Conservation (phyloP, 2,113 vertebrate genomes). For the Nyctereutes procyonoides region DNA sequence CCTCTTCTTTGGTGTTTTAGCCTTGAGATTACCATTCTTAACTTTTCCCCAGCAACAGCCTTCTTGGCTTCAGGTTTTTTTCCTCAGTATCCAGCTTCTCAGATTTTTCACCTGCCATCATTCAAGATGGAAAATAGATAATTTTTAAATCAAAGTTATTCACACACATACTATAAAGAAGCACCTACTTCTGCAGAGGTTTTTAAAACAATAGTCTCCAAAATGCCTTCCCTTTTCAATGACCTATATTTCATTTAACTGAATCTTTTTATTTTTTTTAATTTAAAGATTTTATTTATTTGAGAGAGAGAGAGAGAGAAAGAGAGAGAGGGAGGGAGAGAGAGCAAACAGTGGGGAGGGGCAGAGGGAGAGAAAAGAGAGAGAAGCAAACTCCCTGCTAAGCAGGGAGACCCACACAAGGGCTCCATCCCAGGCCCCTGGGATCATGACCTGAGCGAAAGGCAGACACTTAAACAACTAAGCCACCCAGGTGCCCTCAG, state of each 20-base stretch:
- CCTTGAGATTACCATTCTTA: not conserved
- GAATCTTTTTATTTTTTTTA: too few relatives aligned
- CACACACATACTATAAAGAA: not conserved
- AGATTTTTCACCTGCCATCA: not conserved
- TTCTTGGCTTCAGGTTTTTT: not conserved
- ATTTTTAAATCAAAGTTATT: slow-evolving; percentile 16
- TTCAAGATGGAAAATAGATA: not conserved
- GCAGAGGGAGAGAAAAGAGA: too few relatives aligned
- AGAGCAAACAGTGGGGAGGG: too few relatives aligned
- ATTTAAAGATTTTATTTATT: too few relatives aligned
- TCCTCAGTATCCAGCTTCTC: not conserved
- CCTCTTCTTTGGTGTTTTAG: too few relatives aligned
- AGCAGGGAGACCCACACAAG: too few relatives aligned
- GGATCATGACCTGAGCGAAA: too few relatives aligned
- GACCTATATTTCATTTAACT: not conserved
- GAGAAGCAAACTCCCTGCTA: too few relatives aligned
- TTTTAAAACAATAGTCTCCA: not conserved
- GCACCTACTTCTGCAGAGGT: not conserved
- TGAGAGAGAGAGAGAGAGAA: too few relatives aligned
- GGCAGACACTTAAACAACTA: too few relatives aligned
- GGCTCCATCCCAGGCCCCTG: too few relatives aligned
- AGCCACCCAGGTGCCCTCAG: not conserved
- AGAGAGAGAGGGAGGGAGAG: too few relatives aligned
- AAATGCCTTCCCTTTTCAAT: not conserved
- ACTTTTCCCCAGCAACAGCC: not conserved